These are phyloP conservation scores for Erythrolamprus reginae DNA, from an alignment of 2,113 vertebrate genomes.

Conservation along the genomic window DNA sequence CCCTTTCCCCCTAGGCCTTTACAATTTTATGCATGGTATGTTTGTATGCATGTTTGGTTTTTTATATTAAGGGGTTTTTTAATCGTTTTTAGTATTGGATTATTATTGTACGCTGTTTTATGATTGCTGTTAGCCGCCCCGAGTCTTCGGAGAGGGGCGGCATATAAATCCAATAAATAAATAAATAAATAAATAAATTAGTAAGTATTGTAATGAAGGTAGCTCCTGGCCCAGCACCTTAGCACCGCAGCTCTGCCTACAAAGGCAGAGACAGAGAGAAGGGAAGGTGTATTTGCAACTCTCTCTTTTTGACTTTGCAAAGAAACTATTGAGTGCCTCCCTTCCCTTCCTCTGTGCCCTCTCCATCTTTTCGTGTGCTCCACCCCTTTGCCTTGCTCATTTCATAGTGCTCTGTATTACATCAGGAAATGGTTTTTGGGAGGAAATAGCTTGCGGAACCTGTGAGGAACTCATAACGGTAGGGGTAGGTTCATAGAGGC, in stretches of 20 bases:
- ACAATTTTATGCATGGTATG: no score
- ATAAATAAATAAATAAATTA: no score
- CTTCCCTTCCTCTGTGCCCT: not conserved
- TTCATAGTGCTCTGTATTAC: not conserved
- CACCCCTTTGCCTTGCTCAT: not conserved
- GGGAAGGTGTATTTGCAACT: not conserved
- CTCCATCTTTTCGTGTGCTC: not conserved
- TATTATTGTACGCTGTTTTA: no score
- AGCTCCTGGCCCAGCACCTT: not conserved
- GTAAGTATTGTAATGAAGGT: not conserved
- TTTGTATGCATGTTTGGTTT: no score
- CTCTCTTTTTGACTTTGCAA: not conserved
- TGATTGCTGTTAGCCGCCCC: no score
- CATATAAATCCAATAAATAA: no score
- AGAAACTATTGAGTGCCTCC: not conserved
- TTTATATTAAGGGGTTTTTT: no score
- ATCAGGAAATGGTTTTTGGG: constrained; percentile 57
- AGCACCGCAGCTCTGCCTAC: not conserved
- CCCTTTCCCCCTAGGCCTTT: no score
- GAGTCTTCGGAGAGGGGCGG: no score
- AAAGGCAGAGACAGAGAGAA: not conserved
- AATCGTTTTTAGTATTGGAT: no score
- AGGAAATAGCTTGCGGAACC: constrained; percentile 47
- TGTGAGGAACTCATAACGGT: not conserved
- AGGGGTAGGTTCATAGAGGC: not conserved